These are phyloP conservation scores for Archocentrus centrarchus DNA, from an alignment of 2,113 vertebrate species.

Conservation along the genomic window DNA sequence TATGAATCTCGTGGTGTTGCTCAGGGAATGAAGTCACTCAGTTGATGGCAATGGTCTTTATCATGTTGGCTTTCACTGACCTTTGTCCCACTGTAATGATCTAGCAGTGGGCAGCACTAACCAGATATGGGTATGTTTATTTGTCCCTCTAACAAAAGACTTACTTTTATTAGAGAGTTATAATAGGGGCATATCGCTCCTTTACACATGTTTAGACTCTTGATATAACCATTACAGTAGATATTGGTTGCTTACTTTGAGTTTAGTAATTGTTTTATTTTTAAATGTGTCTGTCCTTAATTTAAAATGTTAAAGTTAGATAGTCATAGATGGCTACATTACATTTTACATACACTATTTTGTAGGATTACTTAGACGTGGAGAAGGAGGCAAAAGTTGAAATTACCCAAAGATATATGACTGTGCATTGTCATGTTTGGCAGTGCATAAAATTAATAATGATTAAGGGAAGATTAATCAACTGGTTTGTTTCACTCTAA, in stretches of 20 bases:
- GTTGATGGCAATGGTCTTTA: neutral
- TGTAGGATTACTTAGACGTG: slow-evolving; percentile 1
- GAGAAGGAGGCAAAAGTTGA: neutral
- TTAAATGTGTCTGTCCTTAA: neutral
- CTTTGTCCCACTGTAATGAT: too few species aligned
- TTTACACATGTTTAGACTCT: neutral
- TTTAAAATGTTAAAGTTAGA: neutral
- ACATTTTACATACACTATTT: slow-evolving; percentile 1
- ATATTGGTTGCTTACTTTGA: neutral
- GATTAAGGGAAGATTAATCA: slow-evolving; percentile 30
- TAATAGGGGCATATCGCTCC: neutral
- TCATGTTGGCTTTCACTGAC: neutral
- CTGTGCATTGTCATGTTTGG: slow-evolving; percentile 22
- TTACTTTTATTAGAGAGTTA: neutral
- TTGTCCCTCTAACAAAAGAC: neutral
- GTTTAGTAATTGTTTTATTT: neutral
- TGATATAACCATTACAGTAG: neutral
- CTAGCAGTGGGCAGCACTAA: accelerated
- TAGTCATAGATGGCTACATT: neutral
- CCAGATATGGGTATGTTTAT: neutral
- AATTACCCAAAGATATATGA: neutral
- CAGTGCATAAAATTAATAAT: slow-evolving; percentile 29
- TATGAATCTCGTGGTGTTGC: neutral
- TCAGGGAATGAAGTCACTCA: neutral
- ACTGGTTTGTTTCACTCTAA: slow-evolving; percentile 1